Evolutionary conservation across 1,140 invertebrate species (phyloP).

Genomic region (Cotesia chilonis): DNA sequence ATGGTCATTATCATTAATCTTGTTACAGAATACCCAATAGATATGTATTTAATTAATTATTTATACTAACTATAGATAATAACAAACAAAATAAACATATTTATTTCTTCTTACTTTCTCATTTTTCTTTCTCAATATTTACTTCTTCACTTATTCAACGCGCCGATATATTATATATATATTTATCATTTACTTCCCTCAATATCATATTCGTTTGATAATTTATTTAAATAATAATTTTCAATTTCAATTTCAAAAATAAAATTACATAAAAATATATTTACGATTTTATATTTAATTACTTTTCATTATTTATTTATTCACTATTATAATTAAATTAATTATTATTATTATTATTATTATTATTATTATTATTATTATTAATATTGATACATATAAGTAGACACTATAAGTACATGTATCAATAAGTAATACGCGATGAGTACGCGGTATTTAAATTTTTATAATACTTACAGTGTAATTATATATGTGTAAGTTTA

Average conservation of each 20-base stretch:
- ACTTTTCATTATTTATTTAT: neutral
- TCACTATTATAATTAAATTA: neutral
- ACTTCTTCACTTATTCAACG: neutral
- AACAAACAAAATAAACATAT: slow-evolving; percentile 13
- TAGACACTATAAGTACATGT: too few species aligned
- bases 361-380: neutral
- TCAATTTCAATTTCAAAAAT: slow-evolving; percentile 22
- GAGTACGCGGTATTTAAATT: too few species aligned
- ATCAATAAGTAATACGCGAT: too few species aligned
- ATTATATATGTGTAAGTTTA: neutral
- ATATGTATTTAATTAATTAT: slow-evolving; percentile 24
- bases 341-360: neutral
- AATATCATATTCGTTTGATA: neutral
- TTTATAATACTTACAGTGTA: too few species aligned
- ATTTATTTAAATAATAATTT: slow-evolving; percentile 3
- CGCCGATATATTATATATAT: slow-evolving; percentile 8
- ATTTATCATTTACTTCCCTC: neutral
- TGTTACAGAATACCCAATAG: slow-evolving; percentile 8
- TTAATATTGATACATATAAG: neutral
- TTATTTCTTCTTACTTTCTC: neutral
- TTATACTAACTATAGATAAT: neutral
- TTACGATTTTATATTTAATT: neutral
- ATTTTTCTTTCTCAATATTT: neutral
- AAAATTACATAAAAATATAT: slow-evolving; percentile 23
- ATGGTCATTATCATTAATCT: neutral